Evolutionary conservation across 2,888 invertebrate genomes (phyloP), one percentile per base, ranked within the genome.

Genomic region (Cremastinae sp.): DNA sequence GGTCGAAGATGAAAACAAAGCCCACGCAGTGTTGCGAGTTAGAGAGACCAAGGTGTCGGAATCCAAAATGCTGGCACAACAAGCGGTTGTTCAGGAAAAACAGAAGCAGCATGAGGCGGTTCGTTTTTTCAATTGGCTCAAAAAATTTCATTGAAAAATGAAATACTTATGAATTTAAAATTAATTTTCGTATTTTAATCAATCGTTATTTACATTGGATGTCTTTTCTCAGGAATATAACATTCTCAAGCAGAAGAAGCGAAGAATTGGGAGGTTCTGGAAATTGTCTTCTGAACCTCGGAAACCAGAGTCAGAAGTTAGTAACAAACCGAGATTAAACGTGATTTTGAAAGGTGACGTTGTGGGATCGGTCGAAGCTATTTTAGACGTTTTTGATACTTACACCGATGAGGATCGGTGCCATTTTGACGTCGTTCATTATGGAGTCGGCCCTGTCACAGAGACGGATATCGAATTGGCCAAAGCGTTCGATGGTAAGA

Each of bases 331-430:
- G 0, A 90, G 89, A 75, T 87, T 95, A 65, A 93, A 92, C 81
- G 90, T 95, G 7, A 87, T 95, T 2, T 85, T 95, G 2, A 94
- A 95, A 92, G 95, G 96, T 18, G 99, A 99, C 90, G 98, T 99
- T 1, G 96, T 97, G 89, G 99, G 99, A 0, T 97, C 98, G 0
- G 94, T 98, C 49, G 99, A 99, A 89, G 98, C 99, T 0, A 95
- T 99, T 79, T 90, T 98, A 78, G 96, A 98, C 88, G 95, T 97
- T 8, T 88, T 99, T 66, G 96, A 95, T 80, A 96, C 97, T 0
- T 99, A 98, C 85, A 92, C 92, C n/a, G 91, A 93, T 62, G 84
- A 90, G 1, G 91, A 93, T 1, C 90, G 90, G 4, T 98, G 98
- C 83, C 92, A 93, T 53, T 91, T 99, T 10, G 95, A 97, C 83